Conservation (phyloP, 1,140 invertebrate genomes). For the Drosophila tristis region DNA sequence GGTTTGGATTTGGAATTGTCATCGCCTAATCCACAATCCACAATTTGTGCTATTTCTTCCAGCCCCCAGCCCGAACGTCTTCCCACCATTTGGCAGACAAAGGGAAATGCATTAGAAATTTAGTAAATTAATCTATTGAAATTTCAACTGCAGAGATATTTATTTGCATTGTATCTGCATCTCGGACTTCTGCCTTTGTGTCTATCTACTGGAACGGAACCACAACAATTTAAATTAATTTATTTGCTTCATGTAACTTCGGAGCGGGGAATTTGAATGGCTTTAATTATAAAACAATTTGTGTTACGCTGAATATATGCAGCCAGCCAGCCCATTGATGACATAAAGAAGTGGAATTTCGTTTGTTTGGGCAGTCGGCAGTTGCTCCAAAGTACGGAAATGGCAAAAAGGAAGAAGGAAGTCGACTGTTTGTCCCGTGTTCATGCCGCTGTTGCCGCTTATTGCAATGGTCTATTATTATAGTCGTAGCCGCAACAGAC, state of each 20-base stretch:
- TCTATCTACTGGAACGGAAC: not conserved
- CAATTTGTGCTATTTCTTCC: no score
- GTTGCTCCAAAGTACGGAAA: not conserved
- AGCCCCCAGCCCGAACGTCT: not conserved
- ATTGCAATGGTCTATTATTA: constrained; percentile 46
- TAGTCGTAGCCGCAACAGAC: constrained; percentile 28
- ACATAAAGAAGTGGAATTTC: constrained; percentile 23
- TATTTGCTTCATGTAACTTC: constrained; percentile 33
- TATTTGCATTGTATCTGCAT: constrained; percentile 24
- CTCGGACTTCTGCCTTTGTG: not conserved
- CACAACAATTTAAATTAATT: constrained; percentile 48
- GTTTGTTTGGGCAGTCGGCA: constrained; percentile 14
- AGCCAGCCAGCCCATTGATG: constrained; percentile 21
- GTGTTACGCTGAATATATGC: constrained; percentile 15
- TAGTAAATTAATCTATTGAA: constrained; percentile 48
- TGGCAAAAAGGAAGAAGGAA: constrained; percentile 19
- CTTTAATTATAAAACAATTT: constrained; percentile 52
- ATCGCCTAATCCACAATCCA: no score
- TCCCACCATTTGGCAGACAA: constrained; percentile 33
- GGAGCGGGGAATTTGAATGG: constrained; percentile 34
- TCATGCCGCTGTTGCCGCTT: constrained; percentile 22
- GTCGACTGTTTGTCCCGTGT: constrained; percentile 38
- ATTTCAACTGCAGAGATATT: constrained; percentile 43
- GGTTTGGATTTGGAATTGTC: no score
- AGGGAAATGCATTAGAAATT: constrained; percentile 51